These are phyloP conservation scores for Erithacus rubecula DNA, from an alignment of 2,797 vertebrate species.

Conservation along the genomic window DNA sequence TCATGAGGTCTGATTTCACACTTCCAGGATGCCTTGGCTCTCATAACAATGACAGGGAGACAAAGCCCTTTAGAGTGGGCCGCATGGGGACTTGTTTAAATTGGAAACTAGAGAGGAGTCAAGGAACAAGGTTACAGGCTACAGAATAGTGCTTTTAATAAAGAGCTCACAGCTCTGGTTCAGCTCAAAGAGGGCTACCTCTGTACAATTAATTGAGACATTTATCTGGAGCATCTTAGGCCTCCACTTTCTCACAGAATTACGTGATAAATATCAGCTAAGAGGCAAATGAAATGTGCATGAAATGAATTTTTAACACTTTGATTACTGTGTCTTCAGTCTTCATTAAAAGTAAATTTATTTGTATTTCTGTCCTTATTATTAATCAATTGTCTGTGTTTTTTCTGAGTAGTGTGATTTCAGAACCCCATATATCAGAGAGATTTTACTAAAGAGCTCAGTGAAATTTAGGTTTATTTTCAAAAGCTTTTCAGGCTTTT, in stretches of 20 bases:
- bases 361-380: slow-evolving; percentile 75
- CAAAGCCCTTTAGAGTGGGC: slow-evolving; percentile 90
- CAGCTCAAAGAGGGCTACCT: slow-evolving; percentile 81
- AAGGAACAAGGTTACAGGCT: slow-evolving; percentile 96
- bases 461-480: slow-evolving; percentile 38
- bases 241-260: slow-evolving; percentile 87
- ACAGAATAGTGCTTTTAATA: slow-evolving; percentile 90
- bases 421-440: slow-evolving; percentile 28
- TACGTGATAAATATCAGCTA: slow-evolving; percentile 91
- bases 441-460: slow-evolving; percentile 46
- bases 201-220: slow-evolving; percentile 95
- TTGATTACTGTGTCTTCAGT: slow-evolving; percentile 76
- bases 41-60: slow-evolving; percentile 91
- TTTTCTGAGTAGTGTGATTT: slow-evolving; percentile 58
- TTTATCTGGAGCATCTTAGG: slow-evolving; percentile 95
- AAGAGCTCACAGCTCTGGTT: slow-evolving; percentile 87
- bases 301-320: slow-evolving; percentile 82
- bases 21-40: slow-evolving; percentile 84
- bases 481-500: slow-evolving; percentile 42
- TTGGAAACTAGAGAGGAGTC: slow-evolving; percentile 93
- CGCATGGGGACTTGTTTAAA: slow-evolving; percentile 91
- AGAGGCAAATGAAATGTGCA: slow-evolving; percentile 82
- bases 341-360: slow-evolving; percentile 77
- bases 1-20: slow-evolving; percentile 93
- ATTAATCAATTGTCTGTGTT: slow-evolving; percentile 62